Base-by-base conservation (phyloP, 2,888 invertebrate species). In the Troides oblongomaculatus region DNA sequence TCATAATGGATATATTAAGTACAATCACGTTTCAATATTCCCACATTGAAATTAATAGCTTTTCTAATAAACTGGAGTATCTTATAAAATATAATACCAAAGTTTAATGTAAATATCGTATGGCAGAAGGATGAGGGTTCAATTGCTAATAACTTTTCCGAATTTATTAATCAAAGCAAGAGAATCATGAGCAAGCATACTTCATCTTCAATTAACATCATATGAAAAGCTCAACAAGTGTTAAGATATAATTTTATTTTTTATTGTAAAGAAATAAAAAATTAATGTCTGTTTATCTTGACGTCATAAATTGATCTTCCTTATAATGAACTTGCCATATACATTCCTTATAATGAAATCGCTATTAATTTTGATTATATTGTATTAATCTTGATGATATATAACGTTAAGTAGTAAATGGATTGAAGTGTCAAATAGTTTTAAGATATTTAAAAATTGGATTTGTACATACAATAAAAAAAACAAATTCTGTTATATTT, bases 341-440 rank as follows among this genome's bases (percentile, higher is more conserved):
- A 21, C 21, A 21, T 7, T 6, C 3, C 23, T 58, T 1, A 25
- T 12, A 23, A 1, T 53, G 7, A 23, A 58, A 23, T 60, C 21
- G 63, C 56, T 64, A 64, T 64, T 64, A 64, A 64, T 64, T 64
- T 64, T 30, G 56, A 18, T 23, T 30, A 36, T 30, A 56, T 64
- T 56, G 2, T 56, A 56, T 3, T 53, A n/a, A 18, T n/a, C n/a
- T 50, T 7, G 18, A 53, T 53, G 53, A 18, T 18, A n/a, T n/a
- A 18, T 18, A 18, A 53, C 18, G n/a, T 46, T 46, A 46, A 46
- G n/a, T 53, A 46, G 46, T 14, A 46, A 46, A 14, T 14, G 14
- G 46, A 3, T 46, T 12, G 46, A n/a, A 53, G 2, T 53, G 53
- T 53, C 46, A 46, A 30, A 30, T 30, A 30, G 5, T 46, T 46